Evolutionary conservation across 2,888 invertebrate species (phyloP).

Genomic region (Plebejus argus): DNA sequence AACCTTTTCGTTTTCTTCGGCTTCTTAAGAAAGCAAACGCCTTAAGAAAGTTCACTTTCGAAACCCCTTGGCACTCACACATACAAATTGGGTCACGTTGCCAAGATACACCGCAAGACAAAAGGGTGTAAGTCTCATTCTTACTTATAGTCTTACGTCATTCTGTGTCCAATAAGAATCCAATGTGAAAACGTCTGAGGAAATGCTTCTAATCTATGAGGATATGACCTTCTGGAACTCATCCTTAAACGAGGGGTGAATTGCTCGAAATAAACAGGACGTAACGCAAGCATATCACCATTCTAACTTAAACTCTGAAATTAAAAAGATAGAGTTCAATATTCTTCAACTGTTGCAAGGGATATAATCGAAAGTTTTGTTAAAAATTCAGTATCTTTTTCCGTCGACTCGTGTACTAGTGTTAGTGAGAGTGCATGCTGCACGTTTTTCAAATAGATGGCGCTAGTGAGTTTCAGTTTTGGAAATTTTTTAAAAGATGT

Average conservation of each 20-base stretch:
- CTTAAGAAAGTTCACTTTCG: constrained; percentile 71
- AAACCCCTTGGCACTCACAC: constrained; percentile 56
- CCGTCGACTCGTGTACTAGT: constrained; percentile 51
- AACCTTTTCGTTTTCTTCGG: constrained; percentile 77
- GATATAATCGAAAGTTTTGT: constrained; percentile 45
- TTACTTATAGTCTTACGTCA: constrained; percentile 42
- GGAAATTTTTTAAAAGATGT: constrained; percentile 59
- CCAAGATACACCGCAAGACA: constrained; percentile 38
- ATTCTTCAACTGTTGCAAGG: constrained; percentile 35
- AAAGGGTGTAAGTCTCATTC: constrained; percentile 46
- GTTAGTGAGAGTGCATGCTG: constrained; percentile 37
- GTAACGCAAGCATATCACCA: constrained; percentile 17
- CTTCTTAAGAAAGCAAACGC: constrained; percentile 74
- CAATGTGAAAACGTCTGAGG: constrained; percentile 31
- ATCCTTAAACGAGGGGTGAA: constrained; percentile 33
- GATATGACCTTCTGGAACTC: constrained; percentile 40
- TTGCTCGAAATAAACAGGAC: constrained; percentile 10
- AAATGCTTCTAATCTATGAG: background rate
- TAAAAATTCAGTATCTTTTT: constrained; percentile 66
- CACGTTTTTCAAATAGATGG: constrained; percentile 53
- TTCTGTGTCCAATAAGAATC: constrained; percentile 43
- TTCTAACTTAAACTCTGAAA: constrained; percentile 41
- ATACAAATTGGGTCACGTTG: constrained; percentile 42
- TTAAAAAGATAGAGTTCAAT: background rate
- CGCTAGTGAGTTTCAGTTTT: constrained; percentile 66